phyloP scores from a whole-genome alignment of 2,888 invertebrate genomes.

The Drosophila quasianomalipes region DNA sequence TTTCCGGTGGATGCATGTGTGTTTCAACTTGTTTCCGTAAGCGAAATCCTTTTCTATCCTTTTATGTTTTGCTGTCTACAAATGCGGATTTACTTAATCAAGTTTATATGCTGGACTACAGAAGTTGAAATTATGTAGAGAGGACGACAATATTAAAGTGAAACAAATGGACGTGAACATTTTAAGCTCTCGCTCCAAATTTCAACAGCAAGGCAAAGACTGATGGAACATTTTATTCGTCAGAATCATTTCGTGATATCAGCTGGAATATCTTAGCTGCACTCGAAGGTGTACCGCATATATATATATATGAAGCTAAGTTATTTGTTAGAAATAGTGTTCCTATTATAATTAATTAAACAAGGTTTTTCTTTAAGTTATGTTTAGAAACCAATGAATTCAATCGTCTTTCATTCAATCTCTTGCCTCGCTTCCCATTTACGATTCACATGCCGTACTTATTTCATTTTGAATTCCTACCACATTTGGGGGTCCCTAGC shows the following conservation, averaged over 20 bases:
- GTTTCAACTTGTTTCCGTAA: neutral
- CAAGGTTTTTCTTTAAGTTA: neutral
- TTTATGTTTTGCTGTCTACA: slow-evolving; percentile 46
- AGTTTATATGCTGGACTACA: slow-evolving; percentile 66
- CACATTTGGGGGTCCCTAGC: neutral
- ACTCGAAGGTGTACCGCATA: no score
- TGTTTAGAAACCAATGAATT: neutral
- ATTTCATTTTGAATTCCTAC: neutral
- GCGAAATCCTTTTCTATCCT: slow-evolving; percentile 16
- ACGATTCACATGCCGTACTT: neutral
- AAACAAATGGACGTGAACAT: slow-evolving; percentile 37
- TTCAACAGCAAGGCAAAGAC: slow-evolving; percentile 35
- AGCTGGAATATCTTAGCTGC: neutral
- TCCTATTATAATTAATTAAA: neutral
- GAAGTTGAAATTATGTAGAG: slow-evolving; percentile 50
- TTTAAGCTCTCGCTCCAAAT: slow-evolving; percentile 18
- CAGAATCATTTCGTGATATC: neutral
- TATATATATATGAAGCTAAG: no score
- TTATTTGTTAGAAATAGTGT: neutral
- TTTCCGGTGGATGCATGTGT: neutral
- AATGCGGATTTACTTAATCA: slow-evolving; percentile 68
- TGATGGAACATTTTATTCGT: slow-evolving; percentile 12
- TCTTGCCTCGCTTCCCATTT: neutral
- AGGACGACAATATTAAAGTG: slow-evolving; percentile 27
- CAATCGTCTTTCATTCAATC: neutral